Base-by-base conservation (phyloP, 2,888 invertebrate species). In the Vannuccia rotundouncinata region DNA sequence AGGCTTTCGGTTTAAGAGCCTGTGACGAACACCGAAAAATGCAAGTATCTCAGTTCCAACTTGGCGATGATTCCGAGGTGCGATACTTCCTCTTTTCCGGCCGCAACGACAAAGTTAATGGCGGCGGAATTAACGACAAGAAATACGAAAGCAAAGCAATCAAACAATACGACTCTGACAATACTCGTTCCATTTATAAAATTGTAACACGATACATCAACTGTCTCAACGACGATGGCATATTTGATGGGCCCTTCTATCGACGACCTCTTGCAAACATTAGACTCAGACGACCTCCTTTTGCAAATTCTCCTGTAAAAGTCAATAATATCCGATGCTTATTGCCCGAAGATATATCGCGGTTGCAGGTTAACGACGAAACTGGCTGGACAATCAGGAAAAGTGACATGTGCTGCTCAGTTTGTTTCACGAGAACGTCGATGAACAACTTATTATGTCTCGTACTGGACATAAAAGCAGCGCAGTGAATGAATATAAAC, bases 401-500 rank as follows among this genome's bases (percentile, higher is more conserved):
- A 75, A 31, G 75, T 75, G 29, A 75, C 29, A 29, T 75, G 75
- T n/a, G n/a, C n/a, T n/a, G n/a, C n/a, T n/a, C n/a, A n/a, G n/a
- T n/a, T n/a, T 75, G 30, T 75, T 75, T 75, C 29, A 75, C 31
- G 31, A 75, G 13, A 31, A 75, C 29, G 75, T 75, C 29, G 75
- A 75, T 27, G 75, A 75, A 75, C 75, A 75, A 27, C 31, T 75
- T 5, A 75, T 75, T 31, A 75, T 31, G 31, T 29, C 75, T n/a
- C 29, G 75, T 27, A 75, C 29, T 31, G 75, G 75, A 29, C 75
- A 75, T 75, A 29, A 28, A 75, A 75, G 75, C 66, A 66, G 66
- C 66, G 66, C 66, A 66, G 66, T 66, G 66, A 29, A 29, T 13
- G 27, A n/a, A 29, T 75, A 75, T 29, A 75, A 75, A 31, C 75